These are phyloP conservation scores for Arothron firmamentum DNA, from an alignment of 2,113 vertebrate species.

Conservation along the genomic window DNA sequence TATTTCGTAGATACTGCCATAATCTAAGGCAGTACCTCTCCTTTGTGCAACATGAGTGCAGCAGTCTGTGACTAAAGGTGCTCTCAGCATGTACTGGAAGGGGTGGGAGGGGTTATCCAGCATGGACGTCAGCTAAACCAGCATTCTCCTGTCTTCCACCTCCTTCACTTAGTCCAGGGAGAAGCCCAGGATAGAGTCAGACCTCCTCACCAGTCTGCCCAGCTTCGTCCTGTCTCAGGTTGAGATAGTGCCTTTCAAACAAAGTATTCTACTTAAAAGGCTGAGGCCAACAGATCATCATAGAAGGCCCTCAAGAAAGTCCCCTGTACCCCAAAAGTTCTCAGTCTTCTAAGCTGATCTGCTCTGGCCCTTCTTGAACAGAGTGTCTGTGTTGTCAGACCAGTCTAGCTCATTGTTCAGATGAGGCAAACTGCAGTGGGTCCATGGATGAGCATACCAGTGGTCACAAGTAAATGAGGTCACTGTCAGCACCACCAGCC, in stretches of 20 bases:
- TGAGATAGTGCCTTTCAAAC: background rate
- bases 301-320: too few relatives aligned
- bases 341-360: background rate
- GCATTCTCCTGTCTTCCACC: background rate
- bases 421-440: background rate
- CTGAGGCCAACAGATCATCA: background rate
- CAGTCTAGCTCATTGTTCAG: background rate
- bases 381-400: background rate
- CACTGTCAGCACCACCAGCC: background rate
- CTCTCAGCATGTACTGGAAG: too few relatives aligned
- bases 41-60: too few relatives aligned
- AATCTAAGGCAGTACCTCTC: too few relatives aligned
- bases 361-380: background rate
- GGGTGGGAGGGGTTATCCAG: background rate
- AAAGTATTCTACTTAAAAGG: background rate
- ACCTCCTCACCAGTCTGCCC: background rate
- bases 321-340: background rate
- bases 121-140: background rate
- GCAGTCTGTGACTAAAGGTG: too few relatives aligned
- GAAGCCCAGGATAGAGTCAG: background rate
- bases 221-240: background rate
- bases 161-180: background rate
- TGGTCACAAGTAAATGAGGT: background rate
- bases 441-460: background rate
- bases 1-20: too few relatives aligned